A percentile compares a stretch with the other conserved stretches of the same genome.
Evolutionary conservation across 2,113 vertebrate species (phyloP).

Genomic region (Pseudolaguvia tuberculata): DNA sequence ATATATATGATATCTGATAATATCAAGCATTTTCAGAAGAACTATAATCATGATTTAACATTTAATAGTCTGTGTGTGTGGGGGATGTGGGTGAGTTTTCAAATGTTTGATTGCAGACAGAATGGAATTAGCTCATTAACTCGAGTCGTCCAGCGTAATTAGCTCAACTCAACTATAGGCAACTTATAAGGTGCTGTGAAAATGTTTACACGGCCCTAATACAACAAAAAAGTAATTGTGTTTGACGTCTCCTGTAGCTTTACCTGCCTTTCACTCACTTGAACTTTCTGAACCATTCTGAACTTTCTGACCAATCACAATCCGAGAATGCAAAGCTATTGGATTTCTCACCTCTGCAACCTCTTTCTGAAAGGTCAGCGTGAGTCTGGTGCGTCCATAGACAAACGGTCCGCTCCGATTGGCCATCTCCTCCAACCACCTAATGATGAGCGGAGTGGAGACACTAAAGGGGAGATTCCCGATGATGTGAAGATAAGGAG

Average conservation of each 20-base stretch:
- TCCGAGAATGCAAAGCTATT: background rate
- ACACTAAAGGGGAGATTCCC: constrained; percentile 95
- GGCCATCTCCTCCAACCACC: constrained; percentile 83
- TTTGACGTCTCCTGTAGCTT: too few relatives aligned
- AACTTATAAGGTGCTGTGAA: background rate
- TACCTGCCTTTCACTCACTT: too few relatives aligned
- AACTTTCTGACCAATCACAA: background rate
- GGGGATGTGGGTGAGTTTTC: too few relatives aligned
- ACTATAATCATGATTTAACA: too few relatives aligned
- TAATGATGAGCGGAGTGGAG: constrained; percentile 88
- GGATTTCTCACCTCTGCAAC: constrained; percentile 81
- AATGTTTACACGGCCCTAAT: background rate
- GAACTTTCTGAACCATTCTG: too few relatives aligned
- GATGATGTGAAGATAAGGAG: constrained; percentile 89
- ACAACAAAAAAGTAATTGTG: background rate
- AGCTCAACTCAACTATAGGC: background rate
- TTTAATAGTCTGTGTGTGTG: too few relatives aligned
- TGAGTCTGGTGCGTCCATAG: constrained; percentile 87
- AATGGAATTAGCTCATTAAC: background rate
- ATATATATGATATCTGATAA: too few relatives aligned
- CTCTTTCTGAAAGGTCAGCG: constrained; percentile 95
- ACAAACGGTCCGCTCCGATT: constrained; percentile 78
- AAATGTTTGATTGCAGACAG: background rate
- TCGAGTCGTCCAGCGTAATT: background rate
- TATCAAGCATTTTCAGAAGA: too few relatives aligned